A percentile compares a stretch with the other conserved stretches of the same genome.
Evolutionary conservation across 1,140 invertebrate species (phyloP).

Genomic region (Tetramorium parvispinum): DNA sequence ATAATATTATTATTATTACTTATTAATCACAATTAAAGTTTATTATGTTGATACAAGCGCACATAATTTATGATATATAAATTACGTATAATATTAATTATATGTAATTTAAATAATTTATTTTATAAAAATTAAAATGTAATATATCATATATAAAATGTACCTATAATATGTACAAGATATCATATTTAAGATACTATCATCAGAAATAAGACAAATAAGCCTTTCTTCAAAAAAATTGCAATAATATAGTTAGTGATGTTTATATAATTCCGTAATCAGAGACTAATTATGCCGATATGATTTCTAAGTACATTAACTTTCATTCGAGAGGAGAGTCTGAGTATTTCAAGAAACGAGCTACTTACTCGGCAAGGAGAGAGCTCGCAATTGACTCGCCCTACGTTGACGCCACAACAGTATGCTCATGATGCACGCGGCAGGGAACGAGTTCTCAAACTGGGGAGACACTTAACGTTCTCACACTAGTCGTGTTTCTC

Average conservation of each 20-base stretch:
- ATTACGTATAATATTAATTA: background rate
- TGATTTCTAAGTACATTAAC: background rate
- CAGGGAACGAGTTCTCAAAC: constrained; percentile 9
- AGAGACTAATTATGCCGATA: background rate
- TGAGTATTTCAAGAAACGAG: background rate
- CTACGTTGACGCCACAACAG: constrained; percentile 78
- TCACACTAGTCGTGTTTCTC: background rate
- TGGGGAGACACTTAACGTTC: background rate
- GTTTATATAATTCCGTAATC: background rate
- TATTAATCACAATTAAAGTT: background rate
- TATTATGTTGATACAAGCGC: background rate
- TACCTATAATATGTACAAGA: background rate
- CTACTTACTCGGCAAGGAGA: constrained; percentile 74
- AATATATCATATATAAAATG: too few relatives aligned
- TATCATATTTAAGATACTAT: background rate
- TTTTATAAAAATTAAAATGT: background rate
- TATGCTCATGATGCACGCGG: constrained; percentile 73
- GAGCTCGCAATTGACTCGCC: constrained; percentile 66
- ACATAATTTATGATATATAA: background rate
- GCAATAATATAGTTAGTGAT: background rate
- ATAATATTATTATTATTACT: background rate
- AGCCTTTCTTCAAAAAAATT: background rate
- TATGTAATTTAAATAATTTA: background rate
- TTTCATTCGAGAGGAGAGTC: background rate
- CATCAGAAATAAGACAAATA: background rate